These are phyloP conservation scores for Aldabrachelys gigantea DNA, from an alignment of 2,113 vertebrate genomes.

Conservation along the genomic window DNA sequence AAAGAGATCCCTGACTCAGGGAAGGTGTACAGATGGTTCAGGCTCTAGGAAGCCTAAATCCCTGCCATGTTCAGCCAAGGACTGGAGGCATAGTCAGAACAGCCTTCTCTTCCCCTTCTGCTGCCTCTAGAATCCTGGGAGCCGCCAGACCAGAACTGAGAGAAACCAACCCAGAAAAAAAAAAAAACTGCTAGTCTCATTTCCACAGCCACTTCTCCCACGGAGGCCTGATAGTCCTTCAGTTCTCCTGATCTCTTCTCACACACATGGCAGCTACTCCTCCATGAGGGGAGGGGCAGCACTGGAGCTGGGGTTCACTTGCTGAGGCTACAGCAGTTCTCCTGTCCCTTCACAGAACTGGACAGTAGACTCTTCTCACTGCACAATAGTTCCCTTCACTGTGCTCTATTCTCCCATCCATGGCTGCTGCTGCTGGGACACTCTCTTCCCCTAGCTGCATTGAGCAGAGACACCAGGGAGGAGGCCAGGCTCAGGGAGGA, in stretches of 20 bases:
- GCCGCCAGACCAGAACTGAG: background rate
- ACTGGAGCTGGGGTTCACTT: background rate
- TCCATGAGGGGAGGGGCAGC: no score
- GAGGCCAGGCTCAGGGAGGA: background rate
- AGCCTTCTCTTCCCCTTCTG: no score
- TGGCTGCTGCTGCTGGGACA: background rate
- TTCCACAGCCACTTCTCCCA: no score
- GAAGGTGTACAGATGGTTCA: background rate
- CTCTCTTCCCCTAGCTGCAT: background rate
- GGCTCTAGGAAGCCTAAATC: background rate
- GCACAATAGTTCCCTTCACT: background rate
- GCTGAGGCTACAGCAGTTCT: background rate
- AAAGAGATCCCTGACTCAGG: background rate
- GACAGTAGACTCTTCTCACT: background rate
- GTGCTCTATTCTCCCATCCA: rapidly evolving
- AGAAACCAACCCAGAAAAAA: background rate
- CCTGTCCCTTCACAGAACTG: background rate
- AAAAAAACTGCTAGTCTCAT: background rate
- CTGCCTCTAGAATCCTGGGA: no score
- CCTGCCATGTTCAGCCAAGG: background rate
- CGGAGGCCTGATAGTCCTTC: background rate
- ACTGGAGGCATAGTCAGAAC: no score
- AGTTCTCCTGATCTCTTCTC: background rate
- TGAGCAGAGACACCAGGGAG: background rate
- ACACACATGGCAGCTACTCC: background rate